Percentiles rank a stretch among this genome's conserved stretches.
Conservation (phyloP, 2,888 invertebrate genomes). For the Neoaliturus tenellus region DNA sequence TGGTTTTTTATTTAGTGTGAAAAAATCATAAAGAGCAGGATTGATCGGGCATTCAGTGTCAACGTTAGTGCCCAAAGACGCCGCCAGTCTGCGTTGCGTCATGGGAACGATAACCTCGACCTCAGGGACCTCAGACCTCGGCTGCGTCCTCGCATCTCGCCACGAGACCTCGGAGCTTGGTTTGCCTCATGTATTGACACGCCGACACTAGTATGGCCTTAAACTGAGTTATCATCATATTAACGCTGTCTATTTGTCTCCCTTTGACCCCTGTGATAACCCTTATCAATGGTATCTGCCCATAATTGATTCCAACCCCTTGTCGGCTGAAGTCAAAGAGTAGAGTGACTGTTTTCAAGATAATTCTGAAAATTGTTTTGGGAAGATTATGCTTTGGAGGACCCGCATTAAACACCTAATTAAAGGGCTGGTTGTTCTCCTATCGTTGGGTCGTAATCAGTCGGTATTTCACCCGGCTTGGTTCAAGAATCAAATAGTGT, state of each 20-base stretch:
- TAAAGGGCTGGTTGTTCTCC: background rate
- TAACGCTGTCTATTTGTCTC: conserved; percentile 41
- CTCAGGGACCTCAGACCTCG: background rate
- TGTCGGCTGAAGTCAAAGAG: conserved; percentile 1
- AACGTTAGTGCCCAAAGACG: background rate
- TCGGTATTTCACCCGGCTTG: background rate
- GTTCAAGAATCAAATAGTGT: background rate
- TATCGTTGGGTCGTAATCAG: background rate
- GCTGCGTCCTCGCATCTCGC: no score
- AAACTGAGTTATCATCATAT: background rate
- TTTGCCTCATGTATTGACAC: background rate
- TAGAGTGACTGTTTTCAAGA: background rate
- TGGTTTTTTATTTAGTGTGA: background rate
- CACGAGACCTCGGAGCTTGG: background rate
- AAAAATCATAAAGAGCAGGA: background rate
- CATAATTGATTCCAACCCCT: conserved; percentile 24
- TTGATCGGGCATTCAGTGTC: background rate
- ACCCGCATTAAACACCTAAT: conserved; percentile 1
- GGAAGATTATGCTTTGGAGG: background rate
- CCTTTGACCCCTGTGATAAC: background rate
- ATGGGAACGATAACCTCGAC: background rate
- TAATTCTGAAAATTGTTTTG: conserved; percentile 18
- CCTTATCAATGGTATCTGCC: background rate
- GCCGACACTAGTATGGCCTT: background rate
- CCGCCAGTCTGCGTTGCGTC: background rate